Conservation (phyloP, 2,113 vertebrate species). For the Carassius gibelio region DNA sequence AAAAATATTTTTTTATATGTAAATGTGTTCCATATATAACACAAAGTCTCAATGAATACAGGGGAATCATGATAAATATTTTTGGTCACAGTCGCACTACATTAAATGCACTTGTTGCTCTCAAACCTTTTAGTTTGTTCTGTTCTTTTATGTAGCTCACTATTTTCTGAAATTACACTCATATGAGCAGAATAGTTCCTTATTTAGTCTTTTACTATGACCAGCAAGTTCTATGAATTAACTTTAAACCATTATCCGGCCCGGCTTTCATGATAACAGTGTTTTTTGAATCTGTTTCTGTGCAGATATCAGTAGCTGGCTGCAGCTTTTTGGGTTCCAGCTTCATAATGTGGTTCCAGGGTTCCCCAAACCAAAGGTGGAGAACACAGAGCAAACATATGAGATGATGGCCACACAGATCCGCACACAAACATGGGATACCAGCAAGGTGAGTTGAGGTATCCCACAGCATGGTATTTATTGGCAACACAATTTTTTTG, state of each 20-base stretch:
- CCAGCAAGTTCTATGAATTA: neutral
- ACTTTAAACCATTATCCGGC: neutral
- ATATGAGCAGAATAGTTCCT: neutral
- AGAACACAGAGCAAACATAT: slow-evolving; percentile 88
- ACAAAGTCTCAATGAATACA: neutral
- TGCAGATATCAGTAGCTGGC: slow-evolving; percentile 93
- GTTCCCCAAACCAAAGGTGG: slow-evolving; percentile 92
- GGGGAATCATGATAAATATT: neutral
- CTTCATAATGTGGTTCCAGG: slow-evolving; percentile 97
- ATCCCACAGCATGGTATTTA: neutral
- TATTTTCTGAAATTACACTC: neutral
- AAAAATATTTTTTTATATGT: neutral
- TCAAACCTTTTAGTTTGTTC: no score
- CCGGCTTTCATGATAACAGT: neutral
- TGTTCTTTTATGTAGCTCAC: neutral
- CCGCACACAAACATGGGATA: slow-evolving; percentile 96
- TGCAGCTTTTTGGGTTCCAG: slow-evolving; percentile 97
- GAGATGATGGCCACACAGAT: slow-evolving; percentile 92
- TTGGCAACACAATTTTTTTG: neutral
- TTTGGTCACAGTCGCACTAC: neutral
- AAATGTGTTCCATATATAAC: neutral
- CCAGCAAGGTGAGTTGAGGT: slow-evolving; percentile 86
- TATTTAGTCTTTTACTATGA: neutral
- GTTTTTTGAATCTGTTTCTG: slow-evolving; percentile 41
- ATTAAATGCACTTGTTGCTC: no score